Evolutionary conservation across 2,888 invertebrate species (phyloP).

Genomic region (Icerya purchasi): DNA sequence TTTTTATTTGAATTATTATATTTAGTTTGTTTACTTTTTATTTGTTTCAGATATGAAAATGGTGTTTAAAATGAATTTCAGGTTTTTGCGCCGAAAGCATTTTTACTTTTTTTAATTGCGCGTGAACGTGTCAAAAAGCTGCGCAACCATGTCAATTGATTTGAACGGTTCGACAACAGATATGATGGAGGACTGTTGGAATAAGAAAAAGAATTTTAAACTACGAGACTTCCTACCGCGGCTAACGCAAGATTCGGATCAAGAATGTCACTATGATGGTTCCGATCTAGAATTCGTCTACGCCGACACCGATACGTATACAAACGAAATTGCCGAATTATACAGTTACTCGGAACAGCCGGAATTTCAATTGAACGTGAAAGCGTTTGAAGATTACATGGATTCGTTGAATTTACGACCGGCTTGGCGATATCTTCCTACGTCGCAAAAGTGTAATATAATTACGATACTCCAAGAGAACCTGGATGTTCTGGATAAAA

Average conservation of each 20-base stretch:
- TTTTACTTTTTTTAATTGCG: too few relatives aligned
- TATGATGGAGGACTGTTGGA: not conserved
- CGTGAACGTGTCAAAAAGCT: too few relatives aligned
- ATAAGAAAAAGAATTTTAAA: conserved; percentile 22
- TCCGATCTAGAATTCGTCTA: conserved; percentile 77
- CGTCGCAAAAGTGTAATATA: conserved; percentile 46
- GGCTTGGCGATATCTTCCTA: conserved; percentile 59
- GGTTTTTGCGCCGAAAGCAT: too few relatives aligned
- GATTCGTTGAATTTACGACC: conserved; percentile 56
- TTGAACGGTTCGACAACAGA: too few relatives aligned
- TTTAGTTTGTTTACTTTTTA: too few relatives aligned
- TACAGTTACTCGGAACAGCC: conserved; percentile 95
- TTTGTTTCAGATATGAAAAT: too few relatives aligned
- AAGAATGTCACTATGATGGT: conserved; percentile 31
- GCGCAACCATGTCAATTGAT: too few relatives aligned
- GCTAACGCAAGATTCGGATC: conserved; percentile 47
- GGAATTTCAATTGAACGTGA: conserved; percentile 74
- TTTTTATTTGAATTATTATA: too few relatives aligned
- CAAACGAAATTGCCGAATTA: conserved; percentile 86
- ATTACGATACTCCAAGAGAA: conserved; percentile 74
- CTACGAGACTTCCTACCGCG: conserved; percentile 38
- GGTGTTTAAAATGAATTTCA: too few relatives aligned
- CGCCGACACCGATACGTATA: conserved; percentile 69
- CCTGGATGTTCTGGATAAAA: conserved; percentile 67
- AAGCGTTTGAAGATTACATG: conserved; percentile 83